Evolutionary conservation across 2,888 invertebrate genomes (phyloP), one percentile per base, ranked within the genome.

Genomic region (Hecatera dysodea): DNA sequence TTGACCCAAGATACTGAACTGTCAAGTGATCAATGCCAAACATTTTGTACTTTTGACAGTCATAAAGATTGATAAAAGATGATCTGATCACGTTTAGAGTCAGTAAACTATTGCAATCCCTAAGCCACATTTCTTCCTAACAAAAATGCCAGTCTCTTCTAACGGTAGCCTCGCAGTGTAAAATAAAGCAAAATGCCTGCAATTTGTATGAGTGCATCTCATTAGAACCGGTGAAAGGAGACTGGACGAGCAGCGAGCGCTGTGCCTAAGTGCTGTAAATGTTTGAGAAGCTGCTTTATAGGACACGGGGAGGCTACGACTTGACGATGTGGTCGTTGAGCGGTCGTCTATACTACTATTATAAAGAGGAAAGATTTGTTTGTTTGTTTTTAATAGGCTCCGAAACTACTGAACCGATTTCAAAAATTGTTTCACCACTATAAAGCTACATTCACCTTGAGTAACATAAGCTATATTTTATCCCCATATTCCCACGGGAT

Each of bases 161-260:
- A 81, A 81, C 66, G 63, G 71, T 56, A 59, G 48, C 29, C 50
- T 39, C 9, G 9, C 11, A 24, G 67, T 57, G 55, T 33, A 69
- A 79, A 82, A 81, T 76, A 85, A 82, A 85, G 53, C 61, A 64
- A 81, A 78, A 62, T 72, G 33, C 33, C 52, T 61, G 67, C 77
- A 74, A 80, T 80, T 77, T 84, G 53, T 72, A 19, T 80, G 81
- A 84, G 71, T 78, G 75, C 72, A 85, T 78, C 76, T 80, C 75
- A 77, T 83, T 82, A 80, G 50, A 57, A 46, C 52, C 59, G 29
- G 84, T 81, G 86, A 85, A 84, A 85, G 83, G 85, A 75, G 57
- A 67, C 75, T 68, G 55, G 67, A 57, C 39, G 33, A 46, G 61
- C 67, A 59, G 39, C 67, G 27, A 48, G 8, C 65, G 42, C 75